Evolutionary conservation across 2,797 vertebrate genomes (phyloP).

Genomic region (Falco berigora): DNA sequence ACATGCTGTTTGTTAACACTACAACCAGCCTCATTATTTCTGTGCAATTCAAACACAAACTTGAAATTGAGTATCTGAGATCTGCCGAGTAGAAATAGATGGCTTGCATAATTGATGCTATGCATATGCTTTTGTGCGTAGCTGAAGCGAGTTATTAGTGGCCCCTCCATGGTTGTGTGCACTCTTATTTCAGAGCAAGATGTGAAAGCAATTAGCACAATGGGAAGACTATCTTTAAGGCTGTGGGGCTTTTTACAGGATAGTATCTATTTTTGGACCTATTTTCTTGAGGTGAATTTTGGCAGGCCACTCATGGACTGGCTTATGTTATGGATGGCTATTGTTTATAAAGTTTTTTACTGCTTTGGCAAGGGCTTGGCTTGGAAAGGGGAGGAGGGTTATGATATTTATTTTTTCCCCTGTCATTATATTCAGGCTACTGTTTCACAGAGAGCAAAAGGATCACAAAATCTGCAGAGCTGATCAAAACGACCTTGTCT

Average conservation of each 20-base stretch:
- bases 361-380: conserved; percentile 4
- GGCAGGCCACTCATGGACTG: background rate
- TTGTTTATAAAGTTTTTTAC: conserved; percentile 45
- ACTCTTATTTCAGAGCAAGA: conserved; percentile 10
- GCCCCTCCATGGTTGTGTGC: background rate
- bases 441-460: background rate
- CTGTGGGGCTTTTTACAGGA: conserved; percentile 46
- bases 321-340: conserved; percentile 39
- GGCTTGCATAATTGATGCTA: background rate
- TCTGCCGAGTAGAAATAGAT: background rate
- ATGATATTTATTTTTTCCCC: background rate
- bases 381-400: background rate
- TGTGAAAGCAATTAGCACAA: conserved; percentile 49
- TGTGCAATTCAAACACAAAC: background rate
- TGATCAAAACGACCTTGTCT: background rate
- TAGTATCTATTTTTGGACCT: conserved; percentile 48
- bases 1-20: background rate
- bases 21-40: background rate
- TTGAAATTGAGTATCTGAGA: background rate
- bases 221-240: background rate
- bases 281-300: conserved; percentile 42
- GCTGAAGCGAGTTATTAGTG: background rate
- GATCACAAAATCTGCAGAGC: background rate
- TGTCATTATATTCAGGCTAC: background rate
- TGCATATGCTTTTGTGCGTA: background rate